Evolutionary conservation across 2,888 invertebrate species (phyloP), one percentile per base, ranked within the genome.

Genomic region (Protonemura montana): DNA sequence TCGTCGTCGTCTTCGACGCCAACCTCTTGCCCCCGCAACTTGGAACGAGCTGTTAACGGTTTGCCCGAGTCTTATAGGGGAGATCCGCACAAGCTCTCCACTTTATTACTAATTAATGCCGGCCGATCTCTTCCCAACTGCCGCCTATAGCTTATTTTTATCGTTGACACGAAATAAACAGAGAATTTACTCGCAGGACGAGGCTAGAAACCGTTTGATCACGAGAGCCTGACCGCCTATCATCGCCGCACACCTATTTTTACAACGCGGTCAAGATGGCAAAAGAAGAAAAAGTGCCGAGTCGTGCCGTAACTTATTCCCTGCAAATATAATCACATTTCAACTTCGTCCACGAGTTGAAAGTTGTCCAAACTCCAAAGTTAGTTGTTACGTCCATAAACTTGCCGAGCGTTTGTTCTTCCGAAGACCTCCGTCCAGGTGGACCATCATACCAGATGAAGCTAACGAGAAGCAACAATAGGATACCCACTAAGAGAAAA

Each of bases 31-130:
- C 78, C 78, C 10, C 78, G 10, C 26, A 78, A 78, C 6, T 82
- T 26, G 25, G 78, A 81, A 81, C 81, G 81, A 21, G 6, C 82
- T 41, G 82, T 82, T 82, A 82, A 82, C 82, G 42, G 30, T 30
- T 21, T 82, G 41, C 26, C 82, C n/a, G 41, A 30, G 26, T 26
- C 78, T 78, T 78, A 78, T 28, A 30, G 30, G 16, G 35, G n/a
- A 16, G 41, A 35, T 26, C 35, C 82, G 82, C 26, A 7, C 30
- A 41, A 26, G 78, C 78, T 26, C 82, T 82, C 41, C 10, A 41
- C 42, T 82, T 82, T 82, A 82, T 82, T 30, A 26, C 82, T 82
- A 82, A 82, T 82, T 82, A 82, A 82, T 82, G 35, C 82, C 25
- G 42, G 21, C n/a, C 42, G 82, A 82, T 30, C 82, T 82, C 26